These are phyloP conservation scores for Trichogramma evanescens DNA, from an alignment of 2,888 invertebrate genomes.

Conservation along the genomic window DNA sequence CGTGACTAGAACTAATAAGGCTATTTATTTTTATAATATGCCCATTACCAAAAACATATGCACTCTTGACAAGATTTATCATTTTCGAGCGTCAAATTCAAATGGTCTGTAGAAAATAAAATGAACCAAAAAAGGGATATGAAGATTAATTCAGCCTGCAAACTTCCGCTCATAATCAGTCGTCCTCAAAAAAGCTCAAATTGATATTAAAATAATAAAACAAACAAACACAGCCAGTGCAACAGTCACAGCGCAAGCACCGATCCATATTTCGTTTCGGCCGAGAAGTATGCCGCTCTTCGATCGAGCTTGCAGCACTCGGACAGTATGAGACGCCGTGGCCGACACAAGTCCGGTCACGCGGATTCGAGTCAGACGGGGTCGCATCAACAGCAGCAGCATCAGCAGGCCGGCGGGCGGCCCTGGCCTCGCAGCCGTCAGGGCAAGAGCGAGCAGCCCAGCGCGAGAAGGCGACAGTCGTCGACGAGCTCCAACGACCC, in stretches of 20 bases:
- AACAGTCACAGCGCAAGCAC: slow-evolving; percentile 18
- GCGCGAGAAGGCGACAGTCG: slow-evolving; percentile 46
- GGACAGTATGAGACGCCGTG: slow-evolving; percentile 32
- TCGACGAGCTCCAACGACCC: slow-evolving; percentile 32
- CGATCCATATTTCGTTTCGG: slow-evolving; percentile 7
- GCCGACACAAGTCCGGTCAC: slow-evolving; percentile 49
- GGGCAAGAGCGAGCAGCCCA: slow-evolving; percentile 59
- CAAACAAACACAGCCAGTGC: slow-evolving; percentile 6
- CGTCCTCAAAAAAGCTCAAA: no score
- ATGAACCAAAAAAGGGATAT: no score
- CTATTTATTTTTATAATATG: no score
- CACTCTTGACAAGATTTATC: no score
- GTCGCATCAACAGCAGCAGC: no score
- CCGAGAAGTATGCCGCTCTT: slow-evolving; percentile 37
- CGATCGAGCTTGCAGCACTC: slow-evolving; percentile 49
- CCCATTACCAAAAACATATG: no score
- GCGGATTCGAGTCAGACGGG: slow-evolving; percentile 30
- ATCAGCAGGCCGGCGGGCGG: slow-evolving; percentile 26
- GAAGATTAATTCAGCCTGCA: no score
- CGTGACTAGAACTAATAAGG: slow-evolving; percentile 6
- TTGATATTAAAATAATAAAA: no score
- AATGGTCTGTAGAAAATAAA: no score
- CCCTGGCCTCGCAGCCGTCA: slow-evolving; percentile 56
- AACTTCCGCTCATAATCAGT: no score
- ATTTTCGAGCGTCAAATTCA: no score